Evolutionary conservation across 2,888 invertebrate species (phyloP).

Genomic region (Stegana nigrithorax): DNA sequence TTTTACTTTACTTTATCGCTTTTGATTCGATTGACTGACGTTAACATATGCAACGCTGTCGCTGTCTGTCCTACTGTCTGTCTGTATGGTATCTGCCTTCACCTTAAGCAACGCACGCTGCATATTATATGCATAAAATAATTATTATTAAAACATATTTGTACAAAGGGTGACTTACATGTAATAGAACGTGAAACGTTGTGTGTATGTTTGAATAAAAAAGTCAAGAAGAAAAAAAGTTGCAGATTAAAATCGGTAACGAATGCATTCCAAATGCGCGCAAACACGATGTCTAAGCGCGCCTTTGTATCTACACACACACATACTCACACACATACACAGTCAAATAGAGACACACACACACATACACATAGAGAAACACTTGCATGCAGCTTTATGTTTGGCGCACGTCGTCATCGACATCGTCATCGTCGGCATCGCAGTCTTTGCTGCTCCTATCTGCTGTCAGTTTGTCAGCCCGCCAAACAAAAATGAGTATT

Average conservation of each 20-base stretch:
- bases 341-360: too few species aligned
- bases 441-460: constrained; percentile 6
- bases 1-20: constrained; percentile 39
- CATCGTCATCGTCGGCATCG: neutral
- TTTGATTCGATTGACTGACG: constrained; percentile 61
- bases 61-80: neutral
- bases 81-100: neutral
- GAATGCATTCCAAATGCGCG: constrained; percentile 6
- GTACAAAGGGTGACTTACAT: neutral
- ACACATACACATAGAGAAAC: too few species aligned
- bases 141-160: constrained; percentile 17
- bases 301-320: constrained; percentile 5
- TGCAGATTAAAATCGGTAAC: constrained; percentile 12
- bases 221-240: constrained; percentile 8
- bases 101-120: too few species aligned
- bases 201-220: too few species aligned
- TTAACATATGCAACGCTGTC: constrained; percentile 51
- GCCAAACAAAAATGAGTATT: constrained; percentile 35
- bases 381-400: neutral
- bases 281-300: neutral
- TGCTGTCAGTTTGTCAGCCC: constrained; percentile 15
- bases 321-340: constrained; percentile 3
- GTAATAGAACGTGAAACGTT: neutral
- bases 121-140: constrained; percentile 14
- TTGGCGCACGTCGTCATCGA: neutral